phyloP scores from a whole-genome alignment of 2,888 invertebrate species.

The Ophraella communa region DNA sequence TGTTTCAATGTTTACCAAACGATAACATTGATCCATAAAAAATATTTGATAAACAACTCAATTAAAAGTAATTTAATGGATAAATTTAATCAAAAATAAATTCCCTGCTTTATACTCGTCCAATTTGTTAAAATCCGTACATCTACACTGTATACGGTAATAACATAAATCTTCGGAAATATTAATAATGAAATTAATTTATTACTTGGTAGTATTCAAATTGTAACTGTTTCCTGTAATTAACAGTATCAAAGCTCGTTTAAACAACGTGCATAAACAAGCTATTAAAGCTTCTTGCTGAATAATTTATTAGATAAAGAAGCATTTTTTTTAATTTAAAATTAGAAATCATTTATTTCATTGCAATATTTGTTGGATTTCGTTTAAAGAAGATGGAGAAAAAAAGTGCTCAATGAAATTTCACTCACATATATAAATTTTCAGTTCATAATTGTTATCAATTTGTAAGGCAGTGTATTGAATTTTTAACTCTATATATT shows the following conservation, averaged over 20 bases:
- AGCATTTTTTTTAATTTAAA: neutral
- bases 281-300: conserved; percentile 27
- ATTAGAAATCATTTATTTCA: too few species aligned
- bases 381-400: too few species aligned
- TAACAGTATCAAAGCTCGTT: conserved; percentile 26
- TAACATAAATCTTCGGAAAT: conserved; percentile 18
- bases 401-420: neutral
- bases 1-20: neutral
- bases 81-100: too few species aligned
- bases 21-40: neutral
- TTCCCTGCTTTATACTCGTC: too few species aligned
- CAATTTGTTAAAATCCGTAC: too few species aligned
- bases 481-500: too few species aligned
- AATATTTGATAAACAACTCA: neutral
- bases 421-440: too few species aligned
- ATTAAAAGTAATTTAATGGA: neutral
- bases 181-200: conserved; percentile 26
- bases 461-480: too few species aligned
- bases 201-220: conserved; percentile 14
- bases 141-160: neutral
- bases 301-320: too few species aligned
- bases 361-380: too few species aligned
- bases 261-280: conserved; percentile 23
- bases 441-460: too few species aligned
- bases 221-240: conserved; percentile 20